Conservation (phyloP, 2,888 invertebrate genomes). For the Erpobdella octoculata region DNA sequence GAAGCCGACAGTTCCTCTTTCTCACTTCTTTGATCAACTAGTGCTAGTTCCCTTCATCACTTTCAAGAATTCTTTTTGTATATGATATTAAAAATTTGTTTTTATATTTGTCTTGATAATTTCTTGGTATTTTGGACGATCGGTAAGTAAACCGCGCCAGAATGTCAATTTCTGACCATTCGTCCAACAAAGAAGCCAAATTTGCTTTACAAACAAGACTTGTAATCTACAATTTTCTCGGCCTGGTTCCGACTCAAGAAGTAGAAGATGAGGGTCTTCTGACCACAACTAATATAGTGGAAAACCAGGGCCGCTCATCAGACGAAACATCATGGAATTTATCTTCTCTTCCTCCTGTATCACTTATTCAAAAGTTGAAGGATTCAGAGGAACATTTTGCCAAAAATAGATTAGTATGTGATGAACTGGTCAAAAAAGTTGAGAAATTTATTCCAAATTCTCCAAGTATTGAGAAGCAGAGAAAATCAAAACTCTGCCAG, state of each 20-base stretch:
- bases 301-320: background rate
- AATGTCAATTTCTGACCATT: background rate
- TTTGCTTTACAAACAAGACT: conserved; percentile 28
- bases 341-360: conserved; percentile 9
- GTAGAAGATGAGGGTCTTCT: background rate
- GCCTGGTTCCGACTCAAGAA: conserved; percentile 27
- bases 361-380: conserved; percentile 27
- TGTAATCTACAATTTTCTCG: conserved; percentile 31
- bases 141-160: no score
- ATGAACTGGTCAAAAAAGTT: conserved; percentile 18
- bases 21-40: no score
- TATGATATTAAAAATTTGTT: no score
- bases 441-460: background rate
- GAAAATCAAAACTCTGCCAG: background rate
- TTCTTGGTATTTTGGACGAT: no score
- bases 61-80: no score
- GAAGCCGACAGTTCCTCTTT: no score
- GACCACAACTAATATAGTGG: no score
- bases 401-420: conserved; percentile 5
- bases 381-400: conserved; percentile 22
- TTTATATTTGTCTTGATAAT: no score
- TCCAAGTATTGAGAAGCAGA: background rate
- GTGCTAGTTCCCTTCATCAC: no score
- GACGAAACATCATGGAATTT: background rate
- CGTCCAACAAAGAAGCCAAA: background rate